These are phyloP conservation scores for Cnemophilus loriae DNA, from an alignment of 2,113 vertebrate genomes.

Conservation along the genomic window DNA sequence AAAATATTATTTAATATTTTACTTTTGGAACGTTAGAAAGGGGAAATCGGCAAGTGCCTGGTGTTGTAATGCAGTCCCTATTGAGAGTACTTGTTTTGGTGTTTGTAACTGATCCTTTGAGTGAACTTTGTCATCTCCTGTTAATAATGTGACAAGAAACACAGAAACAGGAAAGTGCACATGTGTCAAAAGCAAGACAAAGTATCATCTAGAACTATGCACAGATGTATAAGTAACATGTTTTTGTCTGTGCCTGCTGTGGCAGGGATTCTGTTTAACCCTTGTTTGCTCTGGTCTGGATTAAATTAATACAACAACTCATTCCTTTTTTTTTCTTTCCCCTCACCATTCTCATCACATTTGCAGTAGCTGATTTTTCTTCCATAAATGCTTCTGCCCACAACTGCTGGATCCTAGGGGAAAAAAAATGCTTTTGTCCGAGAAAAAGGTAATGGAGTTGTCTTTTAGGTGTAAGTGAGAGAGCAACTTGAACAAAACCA, in stretches of 20 bases:
- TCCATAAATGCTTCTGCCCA: background rate
- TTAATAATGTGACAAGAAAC: background rate
- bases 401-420: accelerated
- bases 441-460: background rate
- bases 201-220: background rate
- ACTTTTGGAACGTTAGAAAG: background rate
- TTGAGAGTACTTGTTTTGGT: background rate
- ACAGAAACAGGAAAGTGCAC: background rate
- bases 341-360: background rate
- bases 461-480: background rate
- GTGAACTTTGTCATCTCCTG: background rate
- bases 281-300: background rate
- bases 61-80: background rate
- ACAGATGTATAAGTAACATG: background rate
- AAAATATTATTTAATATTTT: background rate
- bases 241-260: background rate
- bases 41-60: background rate
- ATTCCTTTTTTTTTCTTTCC: background rate
- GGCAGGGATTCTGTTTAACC: background rate
- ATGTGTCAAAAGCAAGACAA: background rate
- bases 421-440: background rate
- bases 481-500: background rate
- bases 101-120: background rate
- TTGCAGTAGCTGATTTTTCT: background rate
- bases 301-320: background rate